Evolutionary conservation across 2,888 invertebrate species (phyloP).

Genomic region (Agonopterix arenella): DNA sequence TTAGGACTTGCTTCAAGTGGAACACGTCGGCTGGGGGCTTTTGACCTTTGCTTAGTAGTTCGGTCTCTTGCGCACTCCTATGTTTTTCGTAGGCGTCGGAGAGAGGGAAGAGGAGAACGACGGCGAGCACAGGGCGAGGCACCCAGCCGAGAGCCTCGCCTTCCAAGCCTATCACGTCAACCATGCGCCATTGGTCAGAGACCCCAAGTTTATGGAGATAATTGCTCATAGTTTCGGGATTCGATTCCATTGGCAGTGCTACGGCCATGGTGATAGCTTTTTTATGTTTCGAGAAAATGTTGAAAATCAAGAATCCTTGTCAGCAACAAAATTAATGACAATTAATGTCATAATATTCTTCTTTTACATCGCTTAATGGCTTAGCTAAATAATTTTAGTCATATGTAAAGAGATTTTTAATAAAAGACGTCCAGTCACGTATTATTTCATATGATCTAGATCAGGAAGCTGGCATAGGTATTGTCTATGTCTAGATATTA

Average conservation of each 20-base stretch:
- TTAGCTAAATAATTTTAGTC: too few relatives aligned
- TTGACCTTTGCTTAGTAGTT: conserved; percentile 73
- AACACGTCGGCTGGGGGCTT: conserved; percentile 81
- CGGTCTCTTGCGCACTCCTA: conserved; percentile 78
- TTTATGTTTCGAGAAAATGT: too few relatives aligned
- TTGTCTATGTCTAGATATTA: too few relatives aligned
- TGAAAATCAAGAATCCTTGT: too few relatives aligned
- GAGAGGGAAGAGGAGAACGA: conserved; percentile 92
- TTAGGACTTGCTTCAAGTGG: conserved; percentile 91
- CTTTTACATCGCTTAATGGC: too few relatives aligned
- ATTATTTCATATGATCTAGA: too few relatives aligned
- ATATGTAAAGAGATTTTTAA: too few relatives aligned
- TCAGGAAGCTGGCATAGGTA: too few relatives aligned
- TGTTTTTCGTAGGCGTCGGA: conserved; percentile 85
- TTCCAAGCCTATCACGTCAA: conserved; percentile 95
- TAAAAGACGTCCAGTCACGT: too few relatives aligned
- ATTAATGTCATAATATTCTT: too few relatives aligned
- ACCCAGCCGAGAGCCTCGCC: conserved; percentile 88
- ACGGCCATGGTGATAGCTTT: conserved; percentile 31
- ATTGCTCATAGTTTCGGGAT: conserved; percentile 79
- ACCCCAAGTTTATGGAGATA: conserved; percentile 89
- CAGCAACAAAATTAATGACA: too few relatives aligned
- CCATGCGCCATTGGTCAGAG: conserved; percentile 85
- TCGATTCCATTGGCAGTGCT: conserved; percentile 70
- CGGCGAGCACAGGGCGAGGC: conserved; percentile 89